A percentile compares a stretch with the other conserved stretches of the same genome.
Evolutionary conservation across 2,888 invertebrate species (phyloP).

Genomic region (Macaria liturata): DNA sequence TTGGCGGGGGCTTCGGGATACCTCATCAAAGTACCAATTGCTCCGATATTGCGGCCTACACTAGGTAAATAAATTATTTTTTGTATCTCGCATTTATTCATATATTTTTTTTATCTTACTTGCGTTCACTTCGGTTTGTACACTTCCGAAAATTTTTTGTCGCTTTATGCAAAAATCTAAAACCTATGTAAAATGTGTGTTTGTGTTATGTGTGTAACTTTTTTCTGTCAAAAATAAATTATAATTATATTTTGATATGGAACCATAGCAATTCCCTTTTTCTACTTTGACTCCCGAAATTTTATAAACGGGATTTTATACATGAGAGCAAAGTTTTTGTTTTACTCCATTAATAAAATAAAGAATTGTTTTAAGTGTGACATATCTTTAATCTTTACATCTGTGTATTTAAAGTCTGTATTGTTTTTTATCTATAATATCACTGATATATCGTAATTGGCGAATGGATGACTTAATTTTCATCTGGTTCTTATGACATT

Average conservation of each 20-base stretch:
- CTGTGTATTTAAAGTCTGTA: not conserved
- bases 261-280: too few relatives aligned
- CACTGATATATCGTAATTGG: not conserved
- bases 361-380: not conserved
- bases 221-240: too few relatives aligned
- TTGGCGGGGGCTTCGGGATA: constrained; percentile 51
- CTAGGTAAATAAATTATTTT: constrained; percentile 12
- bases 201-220: too few relatives aligned
- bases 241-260: too few relatives aligned
- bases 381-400: not conserved
- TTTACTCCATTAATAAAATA: not conserved
- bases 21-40: constrained; percentile 63
- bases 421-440: not conserved
- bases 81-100: not conserved
- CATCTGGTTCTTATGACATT: constrained; percentile 22
- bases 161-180: too few relatives aligned
- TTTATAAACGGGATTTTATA: too few relatives aligned
- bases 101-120: not conserved
- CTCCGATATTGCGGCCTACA: constrained; percentile 24
- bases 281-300: too few relatives aligned
- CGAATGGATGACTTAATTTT: not conserved
- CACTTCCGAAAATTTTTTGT: too few relatives aligned
- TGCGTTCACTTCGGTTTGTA: too few relatives aligned
- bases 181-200: too few relatives aligned
- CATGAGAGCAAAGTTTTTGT: too few relatives aligned